A percentile compares a stretch with the other conserved stretches of the same genome.
phyloP scores from a whole-genome alignment of 1,140 invertebrate species.

The Meloidogyne floridensis region DNA sequence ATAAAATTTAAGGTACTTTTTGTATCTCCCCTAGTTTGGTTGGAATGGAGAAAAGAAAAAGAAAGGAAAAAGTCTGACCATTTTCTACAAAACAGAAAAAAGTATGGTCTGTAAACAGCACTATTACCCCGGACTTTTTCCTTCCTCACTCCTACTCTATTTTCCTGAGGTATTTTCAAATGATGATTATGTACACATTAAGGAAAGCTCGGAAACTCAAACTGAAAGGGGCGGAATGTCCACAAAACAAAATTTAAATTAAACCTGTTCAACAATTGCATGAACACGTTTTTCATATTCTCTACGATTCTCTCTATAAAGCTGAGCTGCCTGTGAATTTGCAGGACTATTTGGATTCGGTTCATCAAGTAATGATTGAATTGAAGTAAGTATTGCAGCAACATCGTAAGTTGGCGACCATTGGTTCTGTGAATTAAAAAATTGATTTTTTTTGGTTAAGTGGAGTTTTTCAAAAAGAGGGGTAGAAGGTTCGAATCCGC shows the following conservation, averaged over 20 bases:
- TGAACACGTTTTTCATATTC: constrained; percentile 96
- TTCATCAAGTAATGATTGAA: constrained; percentile 72
- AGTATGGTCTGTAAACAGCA: no score
- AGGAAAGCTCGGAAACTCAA: no score
- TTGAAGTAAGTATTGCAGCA: constrained; percentile 91
- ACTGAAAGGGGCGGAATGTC: background rate
- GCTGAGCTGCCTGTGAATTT: constrained; percentile 90
- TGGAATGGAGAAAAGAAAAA: background rate
- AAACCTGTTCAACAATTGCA: constrained; percentile 84
- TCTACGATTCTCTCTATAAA: constrained; percentile 72
- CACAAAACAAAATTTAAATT: constrained; percentile 14
- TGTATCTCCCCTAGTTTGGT: no score
- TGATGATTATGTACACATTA: no score
- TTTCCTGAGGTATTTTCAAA: no score
- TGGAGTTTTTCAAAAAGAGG: background rate
- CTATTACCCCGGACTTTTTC: no score
- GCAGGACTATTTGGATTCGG: constrained; percentile 92
- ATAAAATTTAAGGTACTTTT: no score
- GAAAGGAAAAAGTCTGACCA: no score
- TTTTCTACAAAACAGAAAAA: no score
- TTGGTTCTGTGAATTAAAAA: constrained; percentile 78
- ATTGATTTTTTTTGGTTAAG: constrained; percentile 15
- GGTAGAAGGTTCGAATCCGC: no score
- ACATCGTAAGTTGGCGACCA: constrained; percentile 99
- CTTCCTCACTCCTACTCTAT: no score